These are phyloP conservation scores for Hermaeophaga mercurialis DNA, from an alignment of 2,888 invertebrate species.

Conservation along the genomic window DNA sequence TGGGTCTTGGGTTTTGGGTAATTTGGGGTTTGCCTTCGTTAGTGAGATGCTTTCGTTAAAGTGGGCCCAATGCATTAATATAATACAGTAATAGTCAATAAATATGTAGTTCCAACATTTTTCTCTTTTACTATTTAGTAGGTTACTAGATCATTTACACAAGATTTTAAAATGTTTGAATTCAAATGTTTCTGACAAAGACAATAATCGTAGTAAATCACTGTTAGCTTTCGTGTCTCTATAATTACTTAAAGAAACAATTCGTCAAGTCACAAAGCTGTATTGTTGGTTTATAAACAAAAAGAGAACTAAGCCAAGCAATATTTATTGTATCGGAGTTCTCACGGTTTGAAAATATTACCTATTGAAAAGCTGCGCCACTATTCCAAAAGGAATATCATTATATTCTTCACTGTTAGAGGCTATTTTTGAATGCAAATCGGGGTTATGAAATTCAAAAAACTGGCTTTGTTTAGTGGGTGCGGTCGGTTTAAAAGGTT, in stretches of 20 bases:
- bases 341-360: constrained; percentile 34
- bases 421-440: not conserved
- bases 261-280: not conserved
- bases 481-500: constrained; percentile 4
- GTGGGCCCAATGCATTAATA: too few relatives aligned
- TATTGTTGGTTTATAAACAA: constrained; percentile 2
- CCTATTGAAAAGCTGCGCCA: constrained; percentile 32
- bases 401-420: not conserved
- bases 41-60: too few relatives aligned
- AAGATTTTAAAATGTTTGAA: too few relatives aligned
- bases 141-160: too few relatives aligned
- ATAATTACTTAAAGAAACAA: constrained; percentile 6
- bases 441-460: constrained; percentile 4
- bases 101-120: too few relatives aligned
- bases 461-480: not conserved
- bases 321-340: constrained; percentile 32
- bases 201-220: constrained; percentile 1
- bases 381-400: constrained; percentile 29
- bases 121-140: too few relatives aligned
- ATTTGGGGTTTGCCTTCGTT: too few relatives aligned
- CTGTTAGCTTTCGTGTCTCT: not conserved
- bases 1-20: too few relatives aligned
- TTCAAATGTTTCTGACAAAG: not conserved
- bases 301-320: constrained; percentile 11
- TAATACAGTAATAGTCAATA: too few relatives aligned